Evolutionary conservation across 2,888 invertebrate genomes (phyloP).

Genomic region (Cyclophora albipunctata): DNA sequence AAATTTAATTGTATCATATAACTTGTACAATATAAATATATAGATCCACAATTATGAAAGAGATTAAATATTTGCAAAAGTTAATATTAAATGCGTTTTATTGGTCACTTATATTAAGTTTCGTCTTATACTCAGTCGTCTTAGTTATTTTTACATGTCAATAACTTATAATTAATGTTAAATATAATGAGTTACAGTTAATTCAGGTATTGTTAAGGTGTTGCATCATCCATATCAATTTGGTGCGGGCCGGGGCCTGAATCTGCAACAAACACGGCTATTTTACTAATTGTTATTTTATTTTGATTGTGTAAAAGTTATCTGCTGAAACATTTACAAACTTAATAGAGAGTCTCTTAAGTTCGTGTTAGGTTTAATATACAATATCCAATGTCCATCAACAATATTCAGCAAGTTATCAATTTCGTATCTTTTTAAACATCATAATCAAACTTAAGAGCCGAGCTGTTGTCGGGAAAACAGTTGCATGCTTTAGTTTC

Average conservation of each 20-base stretch:
- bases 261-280: constrained; percentile 38
- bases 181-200: constrained; percentile 27
- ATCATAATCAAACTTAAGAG: too few relatives aligned
- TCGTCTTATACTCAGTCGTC: constrained; percentile 31
- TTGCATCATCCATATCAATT: constrained; percentile 43
- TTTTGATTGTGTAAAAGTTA: too few relatives aligned
- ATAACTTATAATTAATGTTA: constrained; percentile 31
- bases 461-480: too few relatives aligned
- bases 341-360: too few relatives aligned
- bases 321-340: too few relatives aligned
- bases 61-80: constrained; percentile 78
- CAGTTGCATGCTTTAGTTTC: too few relatives aligned
- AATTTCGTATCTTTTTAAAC: too few relatives aligned
- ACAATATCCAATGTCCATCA: too few relatives aligned
- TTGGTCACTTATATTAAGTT: constrained; percentile 32
- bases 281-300: too few relatives aligned
- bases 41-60: constrained; percentile 77
- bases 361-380: too few relatives aligned
- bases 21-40: constrained; percentile 76
- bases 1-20: constrained; percentile 69
- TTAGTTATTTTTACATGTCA: constrained; percentile 35
- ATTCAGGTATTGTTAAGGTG: constrained; percentile 27
- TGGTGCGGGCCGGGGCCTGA: constrained; percentile 77
- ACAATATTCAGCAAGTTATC: too few relatives aligned
- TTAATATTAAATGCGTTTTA: constrained; percentile 60